phyloP scores from a whole-genome alignment of 1,140 invertebrate species.

The Drosophila azteca region DNA sequence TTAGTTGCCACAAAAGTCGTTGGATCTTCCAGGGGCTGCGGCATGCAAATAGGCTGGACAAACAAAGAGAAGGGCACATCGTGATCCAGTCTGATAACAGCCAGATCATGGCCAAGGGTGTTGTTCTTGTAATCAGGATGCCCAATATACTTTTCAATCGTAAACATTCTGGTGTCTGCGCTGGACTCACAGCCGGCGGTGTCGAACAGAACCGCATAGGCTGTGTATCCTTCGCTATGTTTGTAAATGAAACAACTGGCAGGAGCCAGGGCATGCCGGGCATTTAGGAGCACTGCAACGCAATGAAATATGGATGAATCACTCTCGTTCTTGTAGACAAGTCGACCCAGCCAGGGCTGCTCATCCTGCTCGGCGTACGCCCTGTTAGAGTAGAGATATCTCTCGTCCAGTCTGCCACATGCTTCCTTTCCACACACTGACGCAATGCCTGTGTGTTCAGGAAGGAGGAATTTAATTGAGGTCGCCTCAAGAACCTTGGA shows the following conservation, averaged over 20 bases:
- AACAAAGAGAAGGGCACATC: neutral
- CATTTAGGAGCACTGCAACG: neutral
- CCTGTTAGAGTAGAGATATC: neutral
- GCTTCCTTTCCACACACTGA: neutral
- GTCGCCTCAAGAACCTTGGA: too few species aligned
- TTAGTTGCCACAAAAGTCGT: too few species aligned
- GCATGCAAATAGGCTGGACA: conserved; percentile 5
- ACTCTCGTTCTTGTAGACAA: neutral
- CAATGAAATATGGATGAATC: neutral
- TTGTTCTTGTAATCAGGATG: neutral
- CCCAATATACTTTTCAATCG: neutral
- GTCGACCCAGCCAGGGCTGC: conserved; percentile 3
- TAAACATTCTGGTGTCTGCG: neutral
- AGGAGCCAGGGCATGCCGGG: neutral
- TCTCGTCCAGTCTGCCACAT: conserved; percentile 1
- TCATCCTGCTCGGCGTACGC: neutral
- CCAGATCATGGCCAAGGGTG: conserved; percentile 1
- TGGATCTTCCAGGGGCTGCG: neutral
- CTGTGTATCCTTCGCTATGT: neutral
- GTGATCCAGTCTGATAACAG: neutral
- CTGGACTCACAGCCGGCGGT: neutral
- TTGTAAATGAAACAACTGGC: neutral
- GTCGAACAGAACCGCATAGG: conserved; percentile 1
- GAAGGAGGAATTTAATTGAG: neutral
- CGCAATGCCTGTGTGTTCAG: too few species aligned